phyloP scores from a whole-genome alignment of 1,140 invertebrate genomes.

The Achroia grisella region DNA sequence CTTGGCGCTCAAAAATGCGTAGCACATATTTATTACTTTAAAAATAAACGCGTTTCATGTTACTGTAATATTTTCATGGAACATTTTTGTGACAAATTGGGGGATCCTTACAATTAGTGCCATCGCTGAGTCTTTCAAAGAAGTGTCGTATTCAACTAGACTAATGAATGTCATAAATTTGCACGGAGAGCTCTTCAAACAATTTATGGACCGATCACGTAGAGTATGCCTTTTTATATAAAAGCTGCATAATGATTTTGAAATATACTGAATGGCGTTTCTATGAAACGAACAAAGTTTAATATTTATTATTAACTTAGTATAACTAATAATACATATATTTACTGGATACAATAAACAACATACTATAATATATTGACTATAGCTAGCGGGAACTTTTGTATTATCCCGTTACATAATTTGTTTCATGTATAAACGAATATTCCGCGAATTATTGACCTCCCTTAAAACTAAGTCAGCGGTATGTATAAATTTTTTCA shows the following conservation, averaged over 20 bases:
- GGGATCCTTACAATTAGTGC: conserved; percentile 43
- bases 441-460: too few relatives aligned
- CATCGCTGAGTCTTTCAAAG: conserved; percentile 40
- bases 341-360: too few relatives aligned
- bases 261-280: neutral
- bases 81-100: conserved; percentile 45
- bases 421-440: too few relatives aligned
- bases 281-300: neutral
- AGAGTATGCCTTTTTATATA: neutral
- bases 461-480: too few relatives aligned
- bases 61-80: conserved; percentile 17
- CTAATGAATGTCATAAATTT: conserved; percentile 55
- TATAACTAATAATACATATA: too few relatives aligned
- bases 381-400: too few relatives aligned
- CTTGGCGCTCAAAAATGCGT: neutral
- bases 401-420: too few relatives aligned
- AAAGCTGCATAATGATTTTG: conserved; percentile 6
- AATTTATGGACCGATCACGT: conserved; percentile 25
- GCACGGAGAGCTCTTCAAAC: conserved; percentile 28
- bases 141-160: conserved; percentile 49
- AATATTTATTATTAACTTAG: neutral
- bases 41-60: neutral
- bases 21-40: neutral
- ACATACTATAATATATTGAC: too few relatives aligned
- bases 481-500: too few relatives aligned